Conservation (phyloP, 2,888 invertebrate genomes). For the Epinotia brunnichana region DNA sequence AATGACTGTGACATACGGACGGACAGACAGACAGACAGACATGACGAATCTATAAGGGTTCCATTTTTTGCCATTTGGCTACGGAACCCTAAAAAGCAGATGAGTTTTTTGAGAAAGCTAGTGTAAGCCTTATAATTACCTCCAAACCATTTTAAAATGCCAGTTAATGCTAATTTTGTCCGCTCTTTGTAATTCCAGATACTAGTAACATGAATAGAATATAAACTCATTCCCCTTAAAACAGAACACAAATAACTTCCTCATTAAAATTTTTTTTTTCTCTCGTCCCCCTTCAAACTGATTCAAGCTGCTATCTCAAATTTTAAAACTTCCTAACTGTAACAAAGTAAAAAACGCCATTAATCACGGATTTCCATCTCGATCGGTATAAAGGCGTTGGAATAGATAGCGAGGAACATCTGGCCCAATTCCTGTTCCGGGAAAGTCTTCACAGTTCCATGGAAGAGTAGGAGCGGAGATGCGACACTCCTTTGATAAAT, state of each 20-base stretch:
- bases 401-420: constrained; percentile 20
- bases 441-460: not conserved
- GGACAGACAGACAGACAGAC: too few species aligned
- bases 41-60: too few species aligned
- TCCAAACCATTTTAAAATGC: too few species aligned
- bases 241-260: not conserved
- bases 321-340: constrained; percentile 11
- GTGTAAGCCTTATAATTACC: too few species aligned
- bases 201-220: too few species aligned
- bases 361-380: constrained; percentile 38
- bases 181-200: too few species aligned
- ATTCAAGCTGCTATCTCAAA: constrained; percentile 7
- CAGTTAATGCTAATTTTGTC: too few species aligned
- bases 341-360: constrained; percentile 20
- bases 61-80: too few species aligned
- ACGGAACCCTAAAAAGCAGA: too few species aligned
- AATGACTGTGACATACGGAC: too few species aligned
- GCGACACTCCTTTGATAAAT: not conserved
- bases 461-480: not conserved
- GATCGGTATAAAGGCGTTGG: constrained; percentile 21
- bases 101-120: too few species aligned
- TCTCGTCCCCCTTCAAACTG: not conserved
- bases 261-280: not conserved
- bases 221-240: too few species aligned
- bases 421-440: constrained; percentile 16